phyloP scores from a whole-genome alignment of 2,888 invertebrate species.

The Drosophila pegasa region DNA sequence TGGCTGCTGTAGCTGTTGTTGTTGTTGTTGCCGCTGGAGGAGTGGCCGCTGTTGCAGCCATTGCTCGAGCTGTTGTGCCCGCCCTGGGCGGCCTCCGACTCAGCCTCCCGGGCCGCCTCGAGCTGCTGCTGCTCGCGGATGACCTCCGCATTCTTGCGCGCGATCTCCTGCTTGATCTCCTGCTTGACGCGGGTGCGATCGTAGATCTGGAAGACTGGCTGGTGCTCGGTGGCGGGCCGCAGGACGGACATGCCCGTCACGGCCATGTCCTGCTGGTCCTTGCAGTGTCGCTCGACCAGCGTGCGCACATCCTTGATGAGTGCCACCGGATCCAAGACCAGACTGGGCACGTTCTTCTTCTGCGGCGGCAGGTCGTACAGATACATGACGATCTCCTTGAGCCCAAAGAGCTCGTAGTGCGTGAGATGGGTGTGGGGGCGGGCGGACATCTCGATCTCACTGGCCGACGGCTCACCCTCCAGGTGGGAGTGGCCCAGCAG shows the following conservation, averaged over 20 bases:
- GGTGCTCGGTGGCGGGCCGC: conserved; percentile 80
- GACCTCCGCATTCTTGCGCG: conserved; percentile 79
- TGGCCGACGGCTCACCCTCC: conserved; percentile 84
- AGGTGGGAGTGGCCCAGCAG: conserved; percentile 93
- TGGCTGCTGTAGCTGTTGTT: conserved; percentile 46
- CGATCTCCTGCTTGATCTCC: conserved; percentile 83
- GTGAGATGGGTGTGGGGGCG: conserved; percentile 90
- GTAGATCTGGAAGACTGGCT: conserved; percentile 71
- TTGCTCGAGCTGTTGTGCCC: conserved; percentile 22
- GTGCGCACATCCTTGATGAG: conserved; percentile 95
- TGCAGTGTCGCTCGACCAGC: conserved; percentile 94
- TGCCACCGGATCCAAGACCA: conserved; percentile 94
- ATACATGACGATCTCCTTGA: conserved; percentile 96
- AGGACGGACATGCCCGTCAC: conserved; percentile 93
- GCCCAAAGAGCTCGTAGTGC: conserved; percentile 91
- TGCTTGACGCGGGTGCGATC: conserved; percentile 83
- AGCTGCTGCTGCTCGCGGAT: conserved; percentile 78
- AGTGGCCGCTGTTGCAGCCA: conserved; percentile 9
- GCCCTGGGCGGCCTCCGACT: conserved; percentile 55
- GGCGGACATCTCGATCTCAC: conserved; percentile 79
- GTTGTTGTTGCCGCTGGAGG: conserved; percentile 21
- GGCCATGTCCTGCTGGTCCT: conserved; percentile 93
- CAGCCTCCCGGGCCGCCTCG: conserved; percentile 73
- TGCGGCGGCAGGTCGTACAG: conserved; percentile 94
- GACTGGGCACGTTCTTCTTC: conserved; percentile 96